Evolutionary conservation across 2,113 vertebrate species (phyloP), one percentile per base, ranked within the genome.

Genomic region (Eretmochelys imbricata): DNA sequence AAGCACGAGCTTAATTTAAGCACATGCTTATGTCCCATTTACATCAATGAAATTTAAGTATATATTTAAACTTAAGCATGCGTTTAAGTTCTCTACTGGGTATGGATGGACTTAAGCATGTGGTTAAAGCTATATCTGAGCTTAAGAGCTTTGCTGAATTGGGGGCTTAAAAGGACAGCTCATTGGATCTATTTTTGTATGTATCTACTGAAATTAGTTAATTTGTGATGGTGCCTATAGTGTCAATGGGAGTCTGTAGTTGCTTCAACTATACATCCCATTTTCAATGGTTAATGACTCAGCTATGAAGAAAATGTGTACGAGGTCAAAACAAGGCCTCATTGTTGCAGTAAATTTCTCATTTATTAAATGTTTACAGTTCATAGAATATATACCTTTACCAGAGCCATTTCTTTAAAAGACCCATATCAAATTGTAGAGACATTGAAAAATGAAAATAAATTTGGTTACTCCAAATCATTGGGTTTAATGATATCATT

Each of bases 261-360:
- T 14, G 84, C 75, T 53, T 84, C 65, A 97, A 35, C 65, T 75
- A 82, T 91, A 17, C 31, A 90, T 0, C 0, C 2, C 79, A 27
- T 85, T 91, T 86, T 83, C 82, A 79, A 49, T 84, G 8, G 54
- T 7, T 9, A 59, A 5, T n/a, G 82, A 53, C 57, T 91, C 78
- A 6, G 62, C 2, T 9, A 31, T 76, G 78, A 94, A 88, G 75
- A 69, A 93, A 3, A 17, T 35, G 86, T 4, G 6, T 62, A 91
- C 48, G 16, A 80, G 35, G 14, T 93, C 88, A 94, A 93, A 95
- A 91, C 62, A 80, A 38, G 10, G 8, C 76, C 53, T 79, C 91
- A 20, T 31, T 27, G 84, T 7, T 79, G 7, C 17, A 87, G 22
- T n/a, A 89, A 25, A 27, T 53, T 92, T 57, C 22, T 2, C 57